These are phyloP conservation scores for Nipponia nippon DNA, from an alignment of 2,113 vertebrate species.

Conservation along the genomic window DNA sequence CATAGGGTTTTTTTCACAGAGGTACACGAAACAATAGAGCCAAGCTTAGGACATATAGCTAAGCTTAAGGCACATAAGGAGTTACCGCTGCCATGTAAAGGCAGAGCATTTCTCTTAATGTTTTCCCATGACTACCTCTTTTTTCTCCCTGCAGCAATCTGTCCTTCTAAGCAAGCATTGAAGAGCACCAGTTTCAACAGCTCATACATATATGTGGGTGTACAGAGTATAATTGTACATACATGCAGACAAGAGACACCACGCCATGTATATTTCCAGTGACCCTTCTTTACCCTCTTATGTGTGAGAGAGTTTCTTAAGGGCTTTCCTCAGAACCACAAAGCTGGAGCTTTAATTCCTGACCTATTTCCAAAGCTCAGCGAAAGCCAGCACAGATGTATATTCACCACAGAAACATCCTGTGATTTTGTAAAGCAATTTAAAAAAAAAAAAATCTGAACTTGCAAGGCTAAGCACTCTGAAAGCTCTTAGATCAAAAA, in stretches of 20 bases:
- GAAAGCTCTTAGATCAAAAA: slow-evolving; percentile 12
- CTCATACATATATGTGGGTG: neutral
- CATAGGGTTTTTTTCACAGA: neutral
- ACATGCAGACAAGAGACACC: neutral
- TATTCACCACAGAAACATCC: slow-evolving; percentile 31
- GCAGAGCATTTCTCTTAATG: neutral
- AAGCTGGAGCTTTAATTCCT: slow-evolving; percentile 59
- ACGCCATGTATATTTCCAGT: neutral
- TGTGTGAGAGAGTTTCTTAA: slow-evolving; percentile 47
- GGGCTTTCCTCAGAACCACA: slow-evolving; percentile 47
- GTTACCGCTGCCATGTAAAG: rapidly evolving
- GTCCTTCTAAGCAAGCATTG: neutral
- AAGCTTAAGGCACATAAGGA: neutral
- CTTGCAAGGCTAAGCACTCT: slow-evolving; percentile 25
- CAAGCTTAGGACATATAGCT: neutral
- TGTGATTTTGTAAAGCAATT: slow-evolving; percentile 35
- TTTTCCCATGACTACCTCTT: neutral
- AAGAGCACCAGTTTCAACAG: neutral
- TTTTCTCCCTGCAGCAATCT: neutral
- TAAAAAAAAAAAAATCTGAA: neutral
- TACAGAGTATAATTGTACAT: rapidly evolving
- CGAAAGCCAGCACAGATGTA: slow-evolving; percentile 55
- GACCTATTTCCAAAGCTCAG: slow-evolving; percentile 65
- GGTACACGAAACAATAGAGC: neutral
- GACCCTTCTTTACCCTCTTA: slow-evolving; percentile 52